Evolutionary conservation across 35 echinoderm and acorn worm genomes (phyloP), one percentile per base, ranked within the genome.

Genomic region (Ophioderma brevispina): DNA sequence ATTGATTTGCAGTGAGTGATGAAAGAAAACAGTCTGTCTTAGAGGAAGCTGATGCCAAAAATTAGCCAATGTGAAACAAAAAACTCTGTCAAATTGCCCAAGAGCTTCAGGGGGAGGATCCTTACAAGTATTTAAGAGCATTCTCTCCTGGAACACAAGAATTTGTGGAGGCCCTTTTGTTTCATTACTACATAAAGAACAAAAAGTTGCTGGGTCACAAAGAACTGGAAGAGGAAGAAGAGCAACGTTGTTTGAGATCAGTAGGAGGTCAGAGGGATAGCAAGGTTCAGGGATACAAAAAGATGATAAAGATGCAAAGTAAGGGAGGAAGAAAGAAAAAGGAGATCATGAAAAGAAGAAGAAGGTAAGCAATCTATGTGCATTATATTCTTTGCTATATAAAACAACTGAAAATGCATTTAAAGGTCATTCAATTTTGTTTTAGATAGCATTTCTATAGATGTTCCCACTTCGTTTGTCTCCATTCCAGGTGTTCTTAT

Each of bases 141-240:
- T 90, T 92, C 76, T 92, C 96, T 8, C 81, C 87, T 32, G 96
- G 96, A 3, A 32, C 92, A 18, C 96, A 98, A 35, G 96, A 98
- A 38, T 98, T 94, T 82, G 90, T 98, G 5, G 96, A 98, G 70
- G 92, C 96, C 1, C 77, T 98, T 0, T 80, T 91, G 18, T 98
- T 98, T 63, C 87, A 82, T 25, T 19, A 64, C 33, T 98, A 92
- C 80, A 49, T 94, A 38, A 77, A 86, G 25, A 39, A 89, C 32
- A 85, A 50, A 77, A 46, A 80, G 15, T 39, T 98, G 3, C 21
- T 98, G 19, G 63, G 81, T 25, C 49, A 86, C 56, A 75, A 83
- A 31, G 90, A 89, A 87, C 31, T 94, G 0, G 46, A 80, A 83
- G 32, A 37, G 25, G 33, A 64, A 36, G 21, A 81, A 55, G n/a